phyloP scores from a whole-genome alignment of 2,888 invertebrate species.

The Allygus modestus region DNA sequence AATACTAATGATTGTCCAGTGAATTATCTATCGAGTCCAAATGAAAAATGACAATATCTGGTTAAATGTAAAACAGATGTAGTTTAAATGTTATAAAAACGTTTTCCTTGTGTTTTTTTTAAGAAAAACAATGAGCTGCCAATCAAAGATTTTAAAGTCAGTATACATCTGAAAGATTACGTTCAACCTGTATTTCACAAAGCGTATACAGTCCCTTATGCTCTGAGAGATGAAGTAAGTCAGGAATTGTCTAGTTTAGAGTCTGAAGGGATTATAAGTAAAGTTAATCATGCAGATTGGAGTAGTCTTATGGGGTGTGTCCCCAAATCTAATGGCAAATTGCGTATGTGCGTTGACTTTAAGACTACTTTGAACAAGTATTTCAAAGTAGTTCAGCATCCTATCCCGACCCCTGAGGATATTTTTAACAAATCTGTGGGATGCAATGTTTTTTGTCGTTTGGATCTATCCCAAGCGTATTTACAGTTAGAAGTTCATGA shows the following conservation, averaged over 20 bases:
- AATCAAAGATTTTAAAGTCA: conserved; percentile 3
- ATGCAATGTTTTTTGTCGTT: conserved; percentile 36
- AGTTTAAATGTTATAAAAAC: background rate
- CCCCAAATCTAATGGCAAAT: conserved; percentile 19
- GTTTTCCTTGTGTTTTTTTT: background rate
- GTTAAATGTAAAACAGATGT: background rate
- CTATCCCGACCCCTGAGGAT: background rate
- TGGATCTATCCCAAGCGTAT: conserved; percentile 29
- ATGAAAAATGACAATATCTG: background rate
- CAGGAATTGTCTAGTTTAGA: background rate
- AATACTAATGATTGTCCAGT: background rate
- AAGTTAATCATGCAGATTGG: background rate
- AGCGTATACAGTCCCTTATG: background rate
- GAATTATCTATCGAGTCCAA: too few species aligned
- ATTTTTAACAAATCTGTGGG: conserved; percentile 36
- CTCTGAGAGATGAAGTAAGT: background rate
- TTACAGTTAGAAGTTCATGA: conserved; percentile 26
- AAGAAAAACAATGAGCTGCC: conserved; percentile 1
- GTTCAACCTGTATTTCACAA: background rate
- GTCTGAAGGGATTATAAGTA: background rate
- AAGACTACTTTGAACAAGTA: conserved; percentile 18
- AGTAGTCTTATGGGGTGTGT: background rate
- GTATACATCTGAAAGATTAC: background rate
- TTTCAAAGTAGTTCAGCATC: conserved; percentile 23
- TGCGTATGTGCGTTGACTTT: conserved; percentile 37